Conservation (phyloP, 1,140 invertebrate species). For the Bradynema listronoti region DNA sequence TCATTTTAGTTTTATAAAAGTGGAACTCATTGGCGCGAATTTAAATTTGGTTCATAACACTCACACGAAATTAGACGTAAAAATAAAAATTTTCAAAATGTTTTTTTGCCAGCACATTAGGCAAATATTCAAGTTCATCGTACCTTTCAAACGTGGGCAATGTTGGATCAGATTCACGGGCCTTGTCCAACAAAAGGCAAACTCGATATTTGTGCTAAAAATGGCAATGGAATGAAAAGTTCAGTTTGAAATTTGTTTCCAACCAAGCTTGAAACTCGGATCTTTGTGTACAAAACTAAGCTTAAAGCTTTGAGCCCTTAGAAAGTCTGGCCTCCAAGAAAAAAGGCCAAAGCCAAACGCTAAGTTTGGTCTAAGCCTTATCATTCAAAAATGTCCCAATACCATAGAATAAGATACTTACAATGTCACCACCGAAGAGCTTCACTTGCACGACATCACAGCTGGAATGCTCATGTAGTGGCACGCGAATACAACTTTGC, state of each 20-base stretch:
- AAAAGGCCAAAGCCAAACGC: too few relatives aligned
- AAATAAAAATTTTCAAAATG: slow-evolving; percentile 11
- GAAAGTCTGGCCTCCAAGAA: too few relatives aligned
- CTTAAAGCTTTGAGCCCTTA: too few relatives aligned
- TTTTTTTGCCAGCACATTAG: background rate
- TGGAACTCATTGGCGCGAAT: too few relatives aligned
- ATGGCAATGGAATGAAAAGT: too few relatives aligned
- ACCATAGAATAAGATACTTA: slow-evolving; percentile 42
- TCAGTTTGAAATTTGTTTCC: too few relatives aligned
- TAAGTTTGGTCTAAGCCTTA: too few relatives aligned
- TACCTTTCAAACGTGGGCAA: slow-evolving; percentile 63
- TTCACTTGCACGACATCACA: slow-evolving; percentile 60
- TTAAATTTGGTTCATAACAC: too few relatives aligned
- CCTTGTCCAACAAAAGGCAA: slow-evolving; percentile 60
- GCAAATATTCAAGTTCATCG: slow-evolving; percentile 7
- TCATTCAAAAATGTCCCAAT: too few relatives aligned
- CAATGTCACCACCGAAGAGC: slow-evolving; percentile 62
- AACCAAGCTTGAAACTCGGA: too few relatives aligned
- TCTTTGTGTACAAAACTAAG: too few relatives aligned
- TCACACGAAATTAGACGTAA: slow-evolving; percentile 8
- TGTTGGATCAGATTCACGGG: slow-evolving; percentile 61
- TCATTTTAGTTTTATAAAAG: too few relatives aligned
- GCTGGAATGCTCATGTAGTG: slow-evolving; percentile 59
- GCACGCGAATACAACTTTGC: slow-evolving; percentile 62
- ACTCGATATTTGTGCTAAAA: slow-evolving; percentile 61